These are phyloP conservation scores for Timema cristinae DNA, from an alignment of 2,888 invertebrate species.

Conservation along the genomic window DNA sequence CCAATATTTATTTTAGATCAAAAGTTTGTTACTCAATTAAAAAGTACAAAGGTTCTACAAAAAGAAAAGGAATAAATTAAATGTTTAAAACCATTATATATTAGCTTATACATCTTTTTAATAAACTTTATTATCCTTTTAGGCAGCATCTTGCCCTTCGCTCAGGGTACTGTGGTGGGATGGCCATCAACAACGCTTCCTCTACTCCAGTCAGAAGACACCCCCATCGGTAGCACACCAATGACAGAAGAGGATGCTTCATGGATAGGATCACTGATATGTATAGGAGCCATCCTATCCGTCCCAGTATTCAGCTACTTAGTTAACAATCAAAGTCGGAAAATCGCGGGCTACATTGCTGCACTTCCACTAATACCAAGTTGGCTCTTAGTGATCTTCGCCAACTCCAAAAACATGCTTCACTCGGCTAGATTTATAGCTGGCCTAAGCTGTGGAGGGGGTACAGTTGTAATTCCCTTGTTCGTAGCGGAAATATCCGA, in stretches of 20 bases:
- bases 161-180: constrained; percentile 54
- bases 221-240: constrained; percentile 49
- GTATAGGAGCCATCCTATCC: constrained; percentile 49
- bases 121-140: constrained; percentile 34
- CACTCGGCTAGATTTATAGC: constrained; percentile 48
- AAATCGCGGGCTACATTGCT: constrained; percentile 20
- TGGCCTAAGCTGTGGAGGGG: constrained; percentile 56
- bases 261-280: constrained; percentile 54
- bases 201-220: constrained; percentile 44
- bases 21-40: no score
- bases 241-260: constrained; percentile 49
- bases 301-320: constrained; percentile 18
- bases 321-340: constrained; percentile 14
- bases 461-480: constrained; percentile 54
- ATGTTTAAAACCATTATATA: no score
- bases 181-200: constrained; percentile 58
- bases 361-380: constrained; percentile 3
- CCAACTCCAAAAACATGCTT: neutral
- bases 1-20: no score
- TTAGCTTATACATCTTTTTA: no score
- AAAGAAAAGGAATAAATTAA: no score
- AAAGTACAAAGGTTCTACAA: no score
- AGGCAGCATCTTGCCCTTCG: constrained; percentile 55
- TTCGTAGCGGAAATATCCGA: constrained; percentile 62
- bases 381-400: constrained; percentile 11